These are phyloP conservation scores for Drosophila burlai DNA, from an alignment of 1,140 invertebrate species.

Conservation along the genomic window DNA sequence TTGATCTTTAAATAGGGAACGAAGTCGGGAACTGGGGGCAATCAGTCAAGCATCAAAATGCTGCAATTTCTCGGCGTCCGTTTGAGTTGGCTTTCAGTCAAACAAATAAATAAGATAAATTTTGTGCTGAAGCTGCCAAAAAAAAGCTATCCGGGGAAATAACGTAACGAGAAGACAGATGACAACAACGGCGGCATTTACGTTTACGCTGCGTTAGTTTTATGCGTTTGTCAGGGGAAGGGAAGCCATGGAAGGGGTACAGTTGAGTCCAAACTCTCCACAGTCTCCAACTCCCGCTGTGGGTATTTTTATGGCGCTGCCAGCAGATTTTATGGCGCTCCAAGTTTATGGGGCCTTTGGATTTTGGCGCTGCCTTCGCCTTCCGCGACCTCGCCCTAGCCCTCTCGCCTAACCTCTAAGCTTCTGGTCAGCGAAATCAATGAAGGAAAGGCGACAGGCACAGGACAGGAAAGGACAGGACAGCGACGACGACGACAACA, in stretches of 20 bases:
- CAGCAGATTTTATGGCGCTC: constrained; percentile 85
- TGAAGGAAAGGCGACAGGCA: constrained; percentile 50
- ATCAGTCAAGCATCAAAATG: constrained; percentile 81
- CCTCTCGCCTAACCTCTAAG: neutral
- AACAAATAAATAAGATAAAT: constrained; percentile 80
- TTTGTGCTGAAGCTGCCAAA: constrained; percentile 76
- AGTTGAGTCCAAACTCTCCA: constrained; percentile 35
- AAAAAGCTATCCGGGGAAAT: constrained; percentile 25
- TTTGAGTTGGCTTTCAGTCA: constrained; percentile 69
- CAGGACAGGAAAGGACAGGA: constrained; percentile 30
- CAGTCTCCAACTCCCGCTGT: constrained; percentile 67
- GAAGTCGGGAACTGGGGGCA: constrained; percentile 27
- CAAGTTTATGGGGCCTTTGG: constrained; percentile 82
- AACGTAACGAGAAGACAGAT: constrained; percentile 54
- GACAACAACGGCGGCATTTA: constrained; percentile 61
- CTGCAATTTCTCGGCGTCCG: constrained; percentile 57
- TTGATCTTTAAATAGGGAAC: neutral
- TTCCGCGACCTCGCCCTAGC: neutral
- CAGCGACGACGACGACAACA: constrained; percentile 19
- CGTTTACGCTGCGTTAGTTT: constrained; percentile 83
- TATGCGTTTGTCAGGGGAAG: constrained; percentile 65
- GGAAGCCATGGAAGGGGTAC: constrained; percentile 24
- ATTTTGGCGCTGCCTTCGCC: constrained; percentile 60
- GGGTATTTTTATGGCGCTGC: constrained; percentile 82
- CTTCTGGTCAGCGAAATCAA: constrained; percentile 72